A percentile compares a stretch with the other conserved stretches of the same genome.
These are phyloP conservation scores for Tiphia femorata DNA, from an alignment of 2,888 invertebrate genomes.

Conservation along the genomic window DNA sequence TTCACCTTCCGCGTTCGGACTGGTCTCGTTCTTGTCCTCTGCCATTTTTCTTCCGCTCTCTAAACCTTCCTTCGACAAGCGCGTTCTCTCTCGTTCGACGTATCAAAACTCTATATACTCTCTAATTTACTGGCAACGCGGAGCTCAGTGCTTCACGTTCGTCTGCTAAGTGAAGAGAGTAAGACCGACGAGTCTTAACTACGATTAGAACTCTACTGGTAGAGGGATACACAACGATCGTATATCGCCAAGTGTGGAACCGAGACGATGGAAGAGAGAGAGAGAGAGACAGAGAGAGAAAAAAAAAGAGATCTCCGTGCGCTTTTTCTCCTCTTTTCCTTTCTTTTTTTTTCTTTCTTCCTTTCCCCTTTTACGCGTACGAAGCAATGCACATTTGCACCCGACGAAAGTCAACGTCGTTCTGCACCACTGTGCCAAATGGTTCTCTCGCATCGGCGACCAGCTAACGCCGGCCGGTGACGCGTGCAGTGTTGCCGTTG, in stretches of 20 bases:
- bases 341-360: no score
- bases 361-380: no score
- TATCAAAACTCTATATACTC: not conserved
- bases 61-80: slow-evolving; percentile 7
- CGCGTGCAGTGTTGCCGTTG: slow-evolving; percentile 57
- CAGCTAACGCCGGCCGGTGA: slow-evolving; percentile 53
- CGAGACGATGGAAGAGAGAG: not conserved
- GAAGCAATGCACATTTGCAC: slow-evolving; percentile 41
- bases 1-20: slow-evolving; percentile 71
- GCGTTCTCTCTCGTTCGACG: no score
- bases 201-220: not conserved
- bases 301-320: slow-evolving; percentile 13
- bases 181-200: not conserved
- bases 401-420: slow-evolving; percentile 56
- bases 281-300: not conserved
- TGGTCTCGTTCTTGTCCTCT: slow-evolving; percentile 65
- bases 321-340: slow-evolving; percentile 17
- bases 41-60: slow-evolving; percentile 53
- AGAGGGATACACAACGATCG: no score
- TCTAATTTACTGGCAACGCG: not conserved
- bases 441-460: slow-evolving; percentile 16
- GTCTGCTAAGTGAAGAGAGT: not conserved
- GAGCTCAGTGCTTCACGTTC: no score
- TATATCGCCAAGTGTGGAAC: not conserved
- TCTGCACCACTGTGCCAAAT: slow-evolving; percentile 42